phyloP scores from a whole-genome alignment of 2,113 vertebrate genomes.

The Craseonycteris thonglongyai region DNA sequence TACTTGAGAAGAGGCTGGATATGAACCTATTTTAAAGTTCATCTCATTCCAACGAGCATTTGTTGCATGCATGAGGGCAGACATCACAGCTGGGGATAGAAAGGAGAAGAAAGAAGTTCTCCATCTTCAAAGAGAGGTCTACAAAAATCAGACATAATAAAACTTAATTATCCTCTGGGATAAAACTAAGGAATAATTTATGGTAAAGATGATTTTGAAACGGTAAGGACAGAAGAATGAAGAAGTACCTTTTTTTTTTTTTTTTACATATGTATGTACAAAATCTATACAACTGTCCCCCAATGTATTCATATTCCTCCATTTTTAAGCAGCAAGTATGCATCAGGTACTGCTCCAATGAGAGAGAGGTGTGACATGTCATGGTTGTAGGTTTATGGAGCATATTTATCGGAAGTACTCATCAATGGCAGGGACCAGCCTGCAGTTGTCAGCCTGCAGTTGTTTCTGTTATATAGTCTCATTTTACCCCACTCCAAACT shows the following conservation, averaged over 20 bases:
- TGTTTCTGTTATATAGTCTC: background rate
- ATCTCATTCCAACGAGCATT: background rate
- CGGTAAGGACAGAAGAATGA: background rate
- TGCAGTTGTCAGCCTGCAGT: background rate
- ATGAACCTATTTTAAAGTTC: background rate
- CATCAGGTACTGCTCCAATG: background rate
- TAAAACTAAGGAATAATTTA: background rate
- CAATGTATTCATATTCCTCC: background rate
- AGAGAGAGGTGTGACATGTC: background rate
- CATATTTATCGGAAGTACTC: background rate
- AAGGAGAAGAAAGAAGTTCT: background rate
- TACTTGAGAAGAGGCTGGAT: background rate
- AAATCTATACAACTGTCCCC: background rate
- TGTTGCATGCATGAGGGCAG: too few species aligned
- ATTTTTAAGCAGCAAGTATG: background rate
- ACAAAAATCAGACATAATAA: background rate
- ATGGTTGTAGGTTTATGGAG: rapidly evolving
- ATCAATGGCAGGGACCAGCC: background rate
- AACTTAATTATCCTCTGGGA: background rate
- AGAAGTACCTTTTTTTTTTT: background rate
- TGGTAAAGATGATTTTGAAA: background rate
- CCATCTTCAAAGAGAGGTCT: background rate
- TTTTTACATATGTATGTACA: background rate
- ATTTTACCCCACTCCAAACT: background rate
- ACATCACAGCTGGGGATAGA: background rate